Evolutionary conservation across 2,888 invertebrate genomes (phyloP).

Genomic region (Leptinotarsa haldemani): DNA sequence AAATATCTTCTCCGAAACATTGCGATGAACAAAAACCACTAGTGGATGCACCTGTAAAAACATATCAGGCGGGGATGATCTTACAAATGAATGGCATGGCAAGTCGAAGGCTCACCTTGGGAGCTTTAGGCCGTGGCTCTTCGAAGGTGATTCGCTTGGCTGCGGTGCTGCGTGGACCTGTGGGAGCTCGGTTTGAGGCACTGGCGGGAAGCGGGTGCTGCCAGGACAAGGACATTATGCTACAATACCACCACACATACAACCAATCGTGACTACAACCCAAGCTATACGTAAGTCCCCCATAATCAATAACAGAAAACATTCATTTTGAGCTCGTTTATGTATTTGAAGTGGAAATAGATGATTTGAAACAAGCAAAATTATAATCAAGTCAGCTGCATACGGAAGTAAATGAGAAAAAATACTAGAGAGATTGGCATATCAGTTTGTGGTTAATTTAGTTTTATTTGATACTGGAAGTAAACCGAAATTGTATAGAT

Average conservation of each 20-base stretch:
- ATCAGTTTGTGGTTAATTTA: too few species aligned
- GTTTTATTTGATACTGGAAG: too few species aligned
- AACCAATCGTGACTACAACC: slow-evolving; percentile 54
- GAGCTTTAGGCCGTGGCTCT: slow-evolving; percentile 55
- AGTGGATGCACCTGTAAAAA: not conserved
- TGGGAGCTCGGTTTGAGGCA: slow-evolving; percentile 58
- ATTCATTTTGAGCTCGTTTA: slow-evolving; percentile 23
- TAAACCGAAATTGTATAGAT: too few species aligned
- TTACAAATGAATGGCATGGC: slow-evolving; percentile 23
- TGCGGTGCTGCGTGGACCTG: slow-evolving; percentile 64
- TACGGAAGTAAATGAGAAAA: too few species aligned
- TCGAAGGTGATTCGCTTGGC: slow-evolving; percentile 69
- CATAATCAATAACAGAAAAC: slow-evolving; percentile 42
- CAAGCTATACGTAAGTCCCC: slow-evolving; percentile 57
- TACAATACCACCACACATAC: slow-evolving; percentile 60
- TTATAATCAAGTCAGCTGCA: too few species aligned
- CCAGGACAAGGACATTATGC: slow-evolving; percentile 63
- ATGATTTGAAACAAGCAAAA: not conserved
- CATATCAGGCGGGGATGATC: not conserved
- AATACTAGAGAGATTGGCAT: too few species aligned
- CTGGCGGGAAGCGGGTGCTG: slow-evolving; percentile 63
- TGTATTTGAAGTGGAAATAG: not conserved
- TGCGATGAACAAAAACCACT: slow-evolving; percentile 2
- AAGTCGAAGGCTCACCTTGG: slow-evolving; percentile 62
- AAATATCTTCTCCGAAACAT: not conserved